Conservation (phyloP, 2,888 invertebrate genomes). For the Drosophila mimica region DNA sequence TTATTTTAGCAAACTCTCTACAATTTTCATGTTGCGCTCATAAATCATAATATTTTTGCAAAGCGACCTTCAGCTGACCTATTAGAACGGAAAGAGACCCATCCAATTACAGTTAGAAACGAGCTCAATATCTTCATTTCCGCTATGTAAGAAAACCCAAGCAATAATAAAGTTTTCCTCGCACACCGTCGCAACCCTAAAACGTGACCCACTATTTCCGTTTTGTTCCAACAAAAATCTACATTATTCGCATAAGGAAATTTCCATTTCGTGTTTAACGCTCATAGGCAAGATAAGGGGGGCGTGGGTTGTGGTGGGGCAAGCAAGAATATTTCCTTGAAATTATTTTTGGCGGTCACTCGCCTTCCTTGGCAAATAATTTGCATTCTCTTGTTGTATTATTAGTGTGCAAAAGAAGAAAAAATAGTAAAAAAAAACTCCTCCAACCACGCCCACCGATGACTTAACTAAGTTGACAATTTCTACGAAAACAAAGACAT, state of each 20-base stretch:
- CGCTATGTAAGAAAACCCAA: neutral
- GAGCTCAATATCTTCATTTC: slow-evolving; percentile 36
- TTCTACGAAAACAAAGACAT: slow-evolving; percentile 15
- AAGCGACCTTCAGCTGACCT: slow-evolving; percentile 33
- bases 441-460: neutral
- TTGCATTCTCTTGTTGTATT: slow-evolving; percentile 10
- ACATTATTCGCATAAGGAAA: slow-evolving; percentile 18
- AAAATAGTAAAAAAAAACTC: slow-evolving; percentile 4
- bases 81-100: neutral
- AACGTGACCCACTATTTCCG: slow-evolving; percentile 35
- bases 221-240: slow-evolving; percentile 23
- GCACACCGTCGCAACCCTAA: slow-evolving; percentile 32
- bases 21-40: neutral
- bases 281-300: neutral
- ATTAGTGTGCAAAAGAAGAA: slow-evolving; percentile 9
- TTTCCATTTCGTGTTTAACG: slow-evolving; percentile 32
- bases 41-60: neutral
- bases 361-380: slow-evolving; percentile 13
- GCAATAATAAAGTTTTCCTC: slow-evolving; percentile 8
- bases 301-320: neutral
- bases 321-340: slow-evolving; percentile 43
- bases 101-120: slow-evolving; percentile 2
- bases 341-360: slow-evolving; percentile 35
- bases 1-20: neutral
- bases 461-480: neutral